Base-by-base conservation (phyloP, 1,140 invertebrate species). In the Neodiprion pinetum region DNA sequence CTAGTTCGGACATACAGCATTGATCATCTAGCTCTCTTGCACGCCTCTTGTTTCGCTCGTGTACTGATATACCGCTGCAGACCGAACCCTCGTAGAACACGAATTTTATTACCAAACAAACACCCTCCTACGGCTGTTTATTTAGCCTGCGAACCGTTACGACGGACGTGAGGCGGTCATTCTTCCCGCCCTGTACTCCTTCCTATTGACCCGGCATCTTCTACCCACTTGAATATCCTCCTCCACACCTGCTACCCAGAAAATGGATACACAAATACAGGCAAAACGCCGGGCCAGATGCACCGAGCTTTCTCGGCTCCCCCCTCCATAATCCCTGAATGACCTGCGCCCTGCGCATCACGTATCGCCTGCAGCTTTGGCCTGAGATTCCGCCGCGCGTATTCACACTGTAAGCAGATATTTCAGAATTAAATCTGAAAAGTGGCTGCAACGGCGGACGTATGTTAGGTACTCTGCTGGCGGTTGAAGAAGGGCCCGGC, bases 11-110 rank as follows among this genome's bases (percentile, higher is more conserved):
- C 28, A 40, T 40, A 48, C 28, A 12, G 21, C 11, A 23, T 23
- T 48, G 69, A 17, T 70, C 48, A 70, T n/a, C n/a, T 28, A 28
- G 69, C 23, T 28, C 48, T 40, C 28, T 71, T 50, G 70, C 28
- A 12, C 61, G n/a, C 48, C 23, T 7, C 7, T 72, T 72, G 9
- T 72, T 23, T 48, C 21, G 21, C 66, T 11, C 17, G 9, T 65
- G 21, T 21, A 12, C 66, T 61, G 61, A 23, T 66, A 17, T 72
- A 17, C 66, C 71, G 40, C 9, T 40, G 28, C 28, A 40, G 28
- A 40, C 28, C 5, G 28, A 68, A 23, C 17, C 67, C 4, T 68
- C 67, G 21, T 40, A 40, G 5, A 40, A 40, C 28, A 40, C 28
- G 28, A 40, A 40, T 40, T 40, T 40, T 40, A 40, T 40, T 40